Conservation (phyloP, 2,797 vertebrate species). For the Arctocebus calabarensis region DNA sequence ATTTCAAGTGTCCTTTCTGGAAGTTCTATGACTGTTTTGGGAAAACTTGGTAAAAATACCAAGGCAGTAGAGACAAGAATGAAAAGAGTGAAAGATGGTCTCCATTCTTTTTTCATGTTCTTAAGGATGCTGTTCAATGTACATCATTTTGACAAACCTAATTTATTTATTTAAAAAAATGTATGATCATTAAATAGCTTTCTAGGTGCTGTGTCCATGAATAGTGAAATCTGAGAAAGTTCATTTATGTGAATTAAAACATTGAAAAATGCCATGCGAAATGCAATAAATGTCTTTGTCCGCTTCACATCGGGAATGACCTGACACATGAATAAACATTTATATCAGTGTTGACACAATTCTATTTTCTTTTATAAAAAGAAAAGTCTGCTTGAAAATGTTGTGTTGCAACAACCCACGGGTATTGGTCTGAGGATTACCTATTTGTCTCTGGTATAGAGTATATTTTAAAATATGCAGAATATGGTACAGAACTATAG, state of each 20-base stretch:
- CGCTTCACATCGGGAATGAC: conserved; percentile 7
- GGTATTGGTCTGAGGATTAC: background rate
- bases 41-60: conserved; percentile 76
- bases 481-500: background rate
- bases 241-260: conserved; percentile 45
- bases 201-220: background rate
- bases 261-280: conserved; percentile 37
- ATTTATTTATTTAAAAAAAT: conserved; percentile 67
- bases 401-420: background rate
- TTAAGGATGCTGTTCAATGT: conserved; percentile 24
- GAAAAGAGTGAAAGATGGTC: conserved; percentile 61
- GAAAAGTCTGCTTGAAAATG: conserved; percentile 27
- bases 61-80: conserved; percentile 50
- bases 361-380: background rate
- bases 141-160: conserved; percentile 60
- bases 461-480: conserved; percentile 30
- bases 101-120: conserved; percentile 50
- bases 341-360: conserved; percentile 7
- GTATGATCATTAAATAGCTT: conserved; percentile 36
- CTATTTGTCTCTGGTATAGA: background rate
- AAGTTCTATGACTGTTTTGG: conserved; percentile 74
- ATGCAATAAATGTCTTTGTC: conserved; percentile 20
- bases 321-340: conserved; percentile 56
- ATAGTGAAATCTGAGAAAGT: conserved; percentile 16
- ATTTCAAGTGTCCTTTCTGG: conserved; percentile 69